phyloP scores from a whole-genome alignment of 2,113 vertebrate species.

The Cygnus atratus region DNA sequence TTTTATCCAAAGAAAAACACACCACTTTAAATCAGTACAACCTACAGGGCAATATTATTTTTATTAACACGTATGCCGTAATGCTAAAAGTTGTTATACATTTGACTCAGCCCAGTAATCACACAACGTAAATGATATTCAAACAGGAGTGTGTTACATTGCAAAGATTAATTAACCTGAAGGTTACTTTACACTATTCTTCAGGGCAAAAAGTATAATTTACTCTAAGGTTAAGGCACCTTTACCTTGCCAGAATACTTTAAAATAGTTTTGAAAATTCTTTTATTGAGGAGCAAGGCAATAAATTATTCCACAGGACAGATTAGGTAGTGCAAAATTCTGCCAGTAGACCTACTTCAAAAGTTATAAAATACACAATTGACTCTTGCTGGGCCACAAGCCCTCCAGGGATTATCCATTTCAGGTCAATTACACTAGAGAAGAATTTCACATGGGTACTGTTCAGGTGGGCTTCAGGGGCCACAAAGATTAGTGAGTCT shows the following conservation, averaged over 20 bases:
- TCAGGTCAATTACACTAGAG: background rate
- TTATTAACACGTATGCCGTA: background rate
- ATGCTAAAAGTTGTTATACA: background rate
- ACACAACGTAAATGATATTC: background rate
- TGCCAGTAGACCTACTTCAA: background rate
- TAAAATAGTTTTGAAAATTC: background rate
- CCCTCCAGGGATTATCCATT: background rate
- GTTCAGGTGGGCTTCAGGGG: background rate
- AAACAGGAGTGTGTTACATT: background rate
- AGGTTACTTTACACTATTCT: background rate
- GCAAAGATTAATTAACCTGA: constrained; percentile 6
- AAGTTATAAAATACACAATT: background rate
- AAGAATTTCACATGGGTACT: background rate
- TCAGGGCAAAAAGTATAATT: background rate
- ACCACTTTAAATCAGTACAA: background rate
- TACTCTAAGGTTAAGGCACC: background rate
- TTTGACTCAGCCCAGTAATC: constrained; percentile 35
- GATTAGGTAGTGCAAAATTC: background rate
- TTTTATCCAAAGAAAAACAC: constrained; percentile 30
- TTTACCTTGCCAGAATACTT: background rate
- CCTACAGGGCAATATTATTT: constrained; percentile 3
- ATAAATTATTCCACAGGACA: background rate
- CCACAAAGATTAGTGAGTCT: background rate
- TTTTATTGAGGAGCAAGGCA: background rate
- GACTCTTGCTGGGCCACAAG: background rate